A percentile compares a stretch with the other conserved stretches of the same genome.
These are phyloP conservation scores for Biston stratarius DNA, from an alignment of 2,888 invertebrate species.

Conservation along the genomic window DNA sequence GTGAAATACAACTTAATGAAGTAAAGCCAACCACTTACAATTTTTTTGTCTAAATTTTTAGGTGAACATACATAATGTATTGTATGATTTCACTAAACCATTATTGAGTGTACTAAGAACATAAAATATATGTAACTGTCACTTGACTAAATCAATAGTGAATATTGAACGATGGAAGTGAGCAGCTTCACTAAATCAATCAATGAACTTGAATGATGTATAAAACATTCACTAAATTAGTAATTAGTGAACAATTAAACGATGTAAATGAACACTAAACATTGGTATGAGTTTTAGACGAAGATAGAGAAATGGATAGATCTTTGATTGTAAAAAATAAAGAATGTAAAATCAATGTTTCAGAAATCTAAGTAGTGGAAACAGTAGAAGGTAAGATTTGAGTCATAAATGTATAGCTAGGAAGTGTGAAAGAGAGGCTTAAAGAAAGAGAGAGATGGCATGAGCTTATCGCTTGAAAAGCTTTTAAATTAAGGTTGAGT, in stretches of 20 bases:
- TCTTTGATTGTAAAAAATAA: background rate
- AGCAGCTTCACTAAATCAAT: background rate
- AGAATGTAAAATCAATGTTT: background rate
- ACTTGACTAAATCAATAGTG: slow-evolving; percentile 1
- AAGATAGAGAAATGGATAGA: no score
- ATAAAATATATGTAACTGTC: background rate
- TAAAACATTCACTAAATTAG: background rate
- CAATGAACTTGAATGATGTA: background rate
- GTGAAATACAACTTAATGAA: slow-evolving; percentile 48
- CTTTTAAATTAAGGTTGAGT: slow-evolving; percentile 21
- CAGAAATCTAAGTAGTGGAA: background rate
- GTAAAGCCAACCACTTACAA: background rate
- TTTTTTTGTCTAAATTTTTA: background rate
- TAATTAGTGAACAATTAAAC: background rate
- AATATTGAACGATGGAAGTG: background rate
- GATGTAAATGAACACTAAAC: background rate
- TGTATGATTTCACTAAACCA: background rate
- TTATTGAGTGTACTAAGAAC: background rate
- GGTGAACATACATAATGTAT: background rate
- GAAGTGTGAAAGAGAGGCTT: slow-evolving; percentile 40
- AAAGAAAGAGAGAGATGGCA: slow-evolving; percentile 3
- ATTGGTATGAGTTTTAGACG: background rate
- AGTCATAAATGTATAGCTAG: slow-evolving; percentile 10
- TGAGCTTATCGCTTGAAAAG: slow-evolving; percentile 22
- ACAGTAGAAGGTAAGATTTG: background rate